Base-by-base conservation (phyloP, 2,888 invertebrate genomes). In the Meloe dianella region DNA sequence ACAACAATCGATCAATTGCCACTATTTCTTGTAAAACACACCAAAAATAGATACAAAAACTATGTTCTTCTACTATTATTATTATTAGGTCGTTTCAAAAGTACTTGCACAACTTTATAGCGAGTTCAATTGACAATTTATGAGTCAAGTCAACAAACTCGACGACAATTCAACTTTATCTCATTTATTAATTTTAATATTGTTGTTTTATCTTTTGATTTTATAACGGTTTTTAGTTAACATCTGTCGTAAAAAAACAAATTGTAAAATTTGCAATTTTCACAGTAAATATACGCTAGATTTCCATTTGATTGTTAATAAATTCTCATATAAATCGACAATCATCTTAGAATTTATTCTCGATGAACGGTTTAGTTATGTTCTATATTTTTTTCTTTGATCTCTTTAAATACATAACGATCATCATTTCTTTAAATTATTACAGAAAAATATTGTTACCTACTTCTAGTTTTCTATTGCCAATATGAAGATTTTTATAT, bases 161-260 rank as follows among this genome's bases (percentile, higher is more conserved):
- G 54, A 54, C 54, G 54, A 54, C 54, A 54, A 27, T 1, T 22
- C 6, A 27, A 27, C 14, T 41, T 27, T 14, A 54, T 54, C 27
- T n/a, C 54, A 54, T 54, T 27, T 27, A 54, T 54, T 27, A 54
- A 54, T 27, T 54, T 27, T 54, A 27, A 54, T 54, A 54, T 54
- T 24, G 22, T 24, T 4, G 4, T 54, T 24, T 47, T 20, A 10
- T 4, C 20, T 47, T n/a, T 41, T 41, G 24, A 24, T 54, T 54
- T 54, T 54, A 7, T 54, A 27, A 54, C 27, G 6, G 54, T 54
- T 27, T 4, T n/a, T 51, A 20, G 20, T n/a, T 47, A 10, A 47
- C 22, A 47, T 20, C 9, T 9, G 20, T 20, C 9, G 9, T 10
- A 20, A 4, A 2, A 20, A 47, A 2, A 47, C n/a, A 47, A 20